Evolutionary conservation across 53 echinoderm and acorn worm species (phyloP).

Genomic region (Echinarachnius parma): DNA sequence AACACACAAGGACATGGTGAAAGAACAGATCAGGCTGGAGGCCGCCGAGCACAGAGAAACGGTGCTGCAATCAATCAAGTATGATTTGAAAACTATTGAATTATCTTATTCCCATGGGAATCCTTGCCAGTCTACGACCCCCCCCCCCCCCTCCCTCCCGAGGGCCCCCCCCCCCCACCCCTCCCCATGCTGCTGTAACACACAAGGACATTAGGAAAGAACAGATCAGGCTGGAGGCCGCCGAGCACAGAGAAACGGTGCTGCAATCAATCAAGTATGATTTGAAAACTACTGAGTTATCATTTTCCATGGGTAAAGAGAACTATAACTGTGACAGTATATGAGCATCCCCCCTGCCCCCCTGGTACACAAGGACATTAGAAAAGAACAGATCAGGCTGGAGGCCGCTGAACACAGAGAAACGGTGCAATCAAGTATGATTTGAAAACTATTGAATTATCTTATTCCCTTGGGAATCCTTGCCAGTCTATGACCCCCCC

Average conservation of each 20-base stretch:
- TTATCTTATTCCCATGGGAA: too few species aligned
- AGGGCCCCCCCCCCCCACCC: not conserved
- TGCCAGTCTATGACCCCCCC: too few species aligned
- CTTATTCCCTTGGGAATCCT: too few species aligned
- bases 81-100: too few species aligned
- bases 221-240: constrained; percentile 85
- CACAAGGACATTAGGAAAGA: constrained; percentile 92
- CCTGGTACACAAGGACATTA: constrained; percentile 90
- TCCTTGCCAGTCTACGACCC: too few species aligned
- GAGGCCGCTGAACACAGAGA: constrained; percentile 89
- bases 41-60: constrained; percentile 92
- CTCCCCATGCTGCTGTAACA: not conserved
- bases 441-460: too few species aligned
- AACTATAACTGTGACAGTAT: too few species aligned
- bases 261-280: constrained; percentile 97
- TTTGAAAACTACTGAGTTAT: too few species aligned
- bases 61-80: constrained; percentile 95
- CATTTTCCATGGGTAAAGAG: too few species aligned
- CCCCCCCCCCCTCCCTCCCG: too few species aligned
- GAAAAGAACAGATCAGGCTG: constrained; percentile 88
- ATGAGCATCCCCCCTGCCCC: too few species aligned
- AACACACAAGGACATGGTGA: constrained; percentile 88
- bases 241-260: constrained; percentile 91
- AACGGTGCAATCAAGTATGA: constrained; percentile 96
- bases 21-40: constrained; percentile 88